phyloP scores from a whole-genome alignment of 37 sponge, comb jelly and placozoan genomes.

The Halisarca cf. caerulea region DNA sequence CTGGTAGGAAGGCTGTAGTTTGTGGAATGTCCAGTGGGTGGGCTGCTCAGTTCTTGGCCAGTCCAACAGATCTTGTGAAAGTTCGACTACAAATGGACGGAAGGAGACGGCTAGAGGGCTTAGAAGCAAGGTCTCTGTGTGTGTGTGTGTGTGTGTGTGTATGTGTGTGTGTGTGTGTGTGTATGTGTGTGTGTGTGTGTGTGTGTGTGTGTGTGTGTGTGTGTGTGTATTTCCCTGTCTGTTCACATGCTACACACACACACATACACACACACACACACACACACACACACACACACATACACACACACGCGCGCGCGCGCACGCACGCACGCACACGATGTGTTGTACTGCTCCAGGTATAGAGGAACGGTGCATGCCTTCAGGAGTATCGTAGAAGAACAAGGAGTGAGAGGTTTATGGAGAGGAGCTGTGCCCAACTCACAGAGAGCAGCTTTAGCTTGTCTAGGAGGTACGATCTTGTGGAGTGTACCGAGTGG shows the following conservation, averaged over 20 bases:
- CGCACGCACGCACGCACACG: too few species aligned
- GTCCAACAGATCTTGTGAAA: conserved; percentile 88
- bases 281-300: too few species aligned
- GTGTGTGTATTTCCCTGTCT: too few species aligned
- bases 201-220: conserved; percentile 17
- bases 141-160: conserved; percentile 43
- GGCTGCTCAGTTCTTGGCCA: conserved; percentile 81
- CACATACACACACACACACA: too few species aligned
- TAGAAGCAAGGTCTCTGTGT: conserved; percentile 39
- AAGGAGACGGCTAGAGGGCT: conserved; percentile 64
- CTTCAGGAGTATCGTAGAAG: conserved; percentile 53
- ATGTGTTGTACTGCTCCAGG: too few species aligned
- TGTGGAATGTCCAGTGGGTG: conserved; percentile 78
- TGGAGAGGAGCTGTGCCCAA: conserved; percentile 92
- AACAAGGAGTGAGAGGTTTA: conserved; percentile 65
- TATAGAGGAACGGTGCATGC: conserved; percentile 72
- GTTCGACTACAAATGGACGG: conserved; percentile 88
- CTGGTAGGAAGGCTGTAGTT: conserved; percentile 85
- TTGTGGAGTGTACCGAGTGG: not conserved
- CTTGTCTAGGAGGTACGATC: conserved; percentile 78
- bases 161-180: conserved; percentile 34
- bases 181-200: conserved; percentile 27
- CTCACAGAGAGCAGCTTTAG: conserved; percentile 85
- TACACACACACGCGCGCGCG: too few species aligned
- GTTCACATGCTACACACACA: too few species aligned